Base-by-base conservation (phyloP, 2,888 invertebrate genomes). In the Pachliopta kotzebuea region DNA sequence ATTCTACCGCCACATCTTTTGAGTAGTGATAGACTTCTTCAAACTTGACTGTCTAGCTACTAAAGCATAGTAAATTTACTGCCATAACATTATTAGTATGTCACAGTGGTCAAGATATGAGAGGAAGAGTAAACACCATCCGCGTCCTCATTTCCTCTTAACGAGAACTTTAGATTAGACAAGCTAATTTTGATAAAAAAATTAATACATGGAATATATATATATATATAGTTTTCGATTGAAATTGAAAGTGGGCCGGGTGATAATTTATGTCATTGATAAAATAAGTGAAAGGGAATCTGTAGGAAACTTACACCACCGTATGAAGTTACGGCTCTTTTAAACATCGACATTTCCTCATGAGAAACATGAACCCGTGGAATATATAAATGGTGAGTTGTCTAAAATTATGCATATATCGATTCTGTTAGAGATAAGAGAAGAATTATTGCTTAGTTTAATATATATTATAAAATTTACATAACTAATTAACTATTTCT, bases 241-340 rank as follows among this genome's bases (percentile, higher is more conserved):
- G 31, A 62, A 52, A 65, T n/a, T 60, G 49, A 61, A 61, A 65
- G 65, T 65, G 29, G 57, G 49, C 18, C 57, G 60, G 29, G 23
- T 57, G 42, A 61, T 65, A 61, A 61, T 65, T 57, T 57, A 57
- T 57, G 57, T 49, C 29, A 50, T 65, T 57, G 57, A 61, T 54
- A 57, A 45, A 56, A 17, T 56, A 26, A 65, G 65, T 65, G 65
- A 65, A 61, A 65, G 65, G 61, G 57, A 65, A 60, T 56, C 21
- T 24, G 50, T 26, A 31, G 18, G 63, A 57, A 62, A 60, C 11
- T 17, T 23, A 65, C 42, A 56, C 56, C 4, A 26, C 60, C 11
- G 42, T 60, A 45, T 64, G 29, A 42, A 56, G 59, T 65, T 65
- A 60, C 56, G 55, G 20, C 24, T 59, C 24, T 42, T 57, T 57